These are phyloP conservation scores for Acanthisitta chloris DNA, from an alignment of 2,113 vertebrate genomes.

Conservation along the genomic window DNA sequence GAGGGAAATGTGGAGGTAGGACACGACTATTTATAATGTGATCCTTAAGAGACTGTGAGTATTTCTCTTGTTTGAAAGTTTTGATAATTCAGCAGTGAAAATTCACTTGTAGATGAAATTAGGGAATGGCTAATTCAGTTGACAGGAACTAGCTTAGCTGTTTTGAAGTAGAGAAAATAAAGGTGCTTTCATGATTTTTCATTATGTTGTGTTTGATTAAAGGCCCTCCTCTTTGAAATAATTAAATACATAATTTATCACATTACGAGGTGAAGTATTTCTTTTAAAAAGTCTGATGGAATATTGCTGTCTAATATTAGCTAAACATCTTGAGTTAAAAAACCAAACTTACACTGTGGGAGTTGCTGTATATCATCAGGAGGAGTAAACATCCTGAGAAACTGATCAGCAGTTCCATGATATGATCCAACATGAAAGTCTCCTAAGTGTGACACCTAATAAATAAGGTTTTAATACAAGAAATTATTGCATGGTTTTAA, in stretches of 20 bases:
- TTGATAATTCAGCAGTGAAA: conserved; percentile 33
- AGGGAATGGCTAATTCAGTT: background rate
- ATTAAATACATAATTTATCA: background rate
- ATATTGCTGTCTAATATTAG: background rate
- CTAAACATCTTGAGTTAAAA: background rate
- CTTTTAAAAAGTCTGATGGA: background rate
- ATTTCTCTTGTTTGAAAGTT: conserved; percentile 46
- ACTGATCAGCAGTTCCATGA: background rate
- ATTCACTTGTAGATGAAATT: conserved; percentile 28
- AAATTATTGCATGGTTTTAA: background rate
- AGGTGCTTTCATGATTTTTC: background rate
- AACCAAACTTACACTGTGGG: background rate
- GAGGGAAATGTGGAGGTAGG: conserved; percentile 29
- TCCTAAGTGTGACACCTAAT: background rate
- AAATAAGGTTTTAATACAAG: background rate
- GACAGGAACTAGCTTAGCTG: background rate
- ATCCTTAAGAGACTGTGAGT: background rate
- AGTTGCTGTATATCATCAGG: background rate
- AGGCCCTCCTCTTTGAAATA: background rate
- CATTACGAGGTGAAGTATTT: background rate
- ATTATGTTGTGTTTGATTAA: background rate
- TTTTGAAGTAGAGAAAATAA: background rate
- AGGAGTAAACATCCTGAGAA: conserved; percentile 19
- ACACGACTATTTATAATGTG: conserved; percentile 19
- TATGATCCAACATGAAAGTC: background rate